Evolutionary conservation across 2,113 vertebrate species (phyloP).

Genomic region (Recurvirostra avosetta): DNA sequence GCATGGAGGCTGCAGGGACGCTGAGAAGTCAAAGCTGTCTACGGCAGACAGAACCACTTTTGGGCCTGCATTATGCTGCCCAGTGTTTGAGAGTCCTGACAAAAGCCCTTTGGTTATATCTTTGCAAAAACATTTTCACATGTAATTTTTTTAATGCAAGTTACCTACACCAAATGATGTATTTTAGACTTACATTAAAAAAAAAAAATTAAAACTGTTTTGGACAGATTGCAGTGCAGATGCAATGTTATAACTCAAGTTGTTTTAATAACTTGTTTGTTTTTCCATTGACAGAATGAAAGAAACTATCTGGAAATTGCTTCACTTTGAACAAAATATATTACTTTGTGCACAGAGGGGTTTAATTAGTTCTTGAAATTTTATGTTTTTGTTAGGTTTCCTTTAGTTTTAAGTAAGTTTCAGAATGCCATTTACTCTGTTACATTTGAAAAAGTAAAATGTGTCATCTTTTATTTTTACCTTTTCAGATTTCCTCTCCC

Average conservation of each 20-base stretch:
- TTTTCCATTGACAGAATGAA: background rate
- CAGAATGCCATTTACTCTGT: background rate
- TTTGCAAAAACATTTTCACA: background rate
- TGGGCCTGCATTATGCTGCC: fast-evolving
- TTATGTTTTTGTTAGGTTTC: background rate
- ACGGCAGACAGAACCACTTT: background rate
- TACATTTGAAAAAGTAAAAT: background rate
- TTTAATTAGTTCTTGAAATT: background rate
- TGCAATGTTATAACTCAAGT: background rate
- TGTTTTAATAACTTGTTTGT: background rate
- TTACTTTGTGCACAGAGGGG: background rate
- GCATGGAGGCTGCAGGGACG: background rate
- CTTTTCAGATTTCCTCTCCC: background rate
- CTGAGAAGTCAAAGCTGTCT: background rate
- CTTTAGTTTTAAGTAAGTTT: background rate
- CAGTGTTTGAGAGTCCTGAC: background rate
- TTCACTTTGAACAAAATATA: background rate
- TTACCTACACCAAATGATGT: fast-evolving
- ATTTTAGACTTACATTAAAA: background rate
- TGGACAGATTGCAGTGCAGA: background rate
- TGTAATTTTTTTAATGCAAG: background rate
- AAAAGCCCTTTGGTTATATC: background rate
- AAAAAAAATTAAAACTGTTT: background rate
- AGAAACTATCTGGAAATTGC: background rate
- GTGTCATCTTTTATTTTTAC: background rate